These are phyloP conservation scores for Melanerpes formicivorus DNA, from an alignment of 2,113 vertebrate species.

Conservation along the genomic window DNA sequence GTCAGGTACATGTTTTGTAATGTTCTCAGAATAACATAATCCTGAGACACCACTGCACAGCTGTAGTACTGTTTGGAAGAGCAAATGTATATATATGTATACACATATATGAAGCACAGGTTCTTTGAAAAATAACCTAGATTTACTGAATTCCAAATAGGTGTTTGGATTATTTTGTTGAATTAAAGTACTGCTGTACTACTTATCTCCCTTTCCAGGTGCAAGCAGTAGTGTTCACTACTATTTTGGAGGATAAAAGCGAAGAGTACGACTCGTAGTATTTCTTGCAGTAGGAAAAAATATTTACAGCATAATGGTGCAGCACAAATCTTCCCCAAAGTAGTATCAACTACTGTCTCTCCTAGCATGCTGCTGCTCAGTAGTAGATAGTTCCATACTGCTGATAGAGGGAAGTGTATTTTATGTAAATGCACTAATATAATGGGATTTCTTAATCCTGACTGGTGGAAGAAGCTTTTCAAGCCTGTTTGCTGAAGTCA, in stretches of 20 bases:
- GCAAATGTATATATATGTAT: neutral
- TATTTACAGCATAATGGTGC: slow-evolving; percentile 33
- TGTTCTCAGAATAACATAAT: slow-evolving; percentile 4
- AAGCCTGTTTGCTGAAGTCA: slow-evolving; percentile 51
- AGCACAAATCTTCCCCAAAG: slow-evolving; percentile 51
- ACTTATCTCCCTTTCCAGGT: slow-evolving; percentile 60
- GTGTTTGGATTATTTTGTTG: slow-evolving; percentile 51
- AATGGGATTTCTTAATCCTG: slow-evolving; percentile 60
- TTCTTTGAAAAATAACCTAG: slow-evolving; percentile 26
- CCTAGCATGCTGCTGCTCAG: slow-evolving; percentile 11
- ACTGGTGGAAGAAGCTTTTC: slow-evolving; percentile 49
- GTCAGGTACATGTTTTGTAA: slow-evolving; percentile 3
- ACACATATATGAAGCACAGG: neutral
- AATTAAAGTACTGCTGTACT: slow-evolving; percentile 49
- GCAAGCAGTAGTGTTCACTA: neutral
- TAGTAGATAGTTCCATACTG: slow-evolving; percentile 17
- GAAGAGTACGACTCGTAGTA: neutral
- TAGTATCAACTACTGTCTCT: slow-evolving; percentile 44
- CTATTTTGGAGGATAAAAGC: slow-evolving; percentile 46
- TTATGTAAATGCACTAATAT: slow-evolving; percentile 52
- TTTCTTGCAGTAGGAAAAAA: slow-evolving; percentile 52
- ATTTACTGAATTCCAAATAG: slow-evolving; percentile 49
- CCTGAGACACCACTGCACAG: neutral
- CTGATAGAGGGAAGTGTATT: slow-evolving; percentile 45
- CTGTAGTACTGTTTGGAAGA: neutral